These are phyloP conservation scores for Neopipo cinnamomea DNA, from an alignment of 2,113 vertebrate species.

Conservation along the genomic window DNA sequence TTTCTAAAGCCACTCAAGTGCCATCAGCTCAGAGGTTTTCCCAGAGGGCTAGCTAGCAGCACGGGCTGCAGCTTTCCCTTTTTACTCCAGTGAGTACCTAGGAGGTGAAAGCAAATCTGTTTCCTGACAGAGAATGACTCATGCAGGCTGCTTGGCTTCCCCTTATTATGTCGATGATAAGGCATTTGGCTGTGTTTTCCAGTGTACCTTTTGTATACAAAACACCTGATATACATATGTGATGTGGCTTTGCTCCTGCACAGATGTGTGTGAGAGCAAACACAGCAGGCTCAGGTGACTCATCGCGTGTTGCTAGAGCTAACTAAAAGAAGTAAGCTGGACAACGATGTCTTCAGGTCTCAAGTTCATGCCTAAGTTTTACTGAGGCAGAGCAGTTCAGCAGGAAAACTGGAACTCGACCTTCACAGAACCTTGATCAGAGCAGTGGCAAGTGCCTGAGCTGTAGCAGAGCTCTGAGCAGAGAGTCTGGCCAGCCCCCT, in stretches of 20 bases:
- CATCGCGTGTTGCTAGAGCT: background rate
- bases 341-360: background rate
- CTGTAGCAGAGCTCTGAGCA: background rate
- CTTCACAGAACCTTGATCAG: background rate
- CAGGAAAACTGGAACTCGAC: background rate
- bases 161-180: background rate
- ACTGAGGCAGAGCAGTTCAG: background rate
- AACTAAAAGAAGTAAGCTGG: background rate
- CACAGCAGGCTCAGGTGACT: background rate
- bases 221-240: background rate
- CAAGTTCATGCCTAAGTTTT: background rate
- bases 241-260: background rate
- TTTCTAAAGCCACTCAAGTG: constrained; percentile 36
- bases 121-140: background rate
- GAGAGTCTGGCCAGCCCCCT: background rate
- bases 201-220: background rate
- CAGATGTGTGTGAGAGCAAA: background rate
- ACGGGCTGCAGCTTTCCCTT: background rate
- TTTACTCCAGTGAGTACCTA: background rate
- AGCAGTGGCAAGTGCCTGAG: background rate
- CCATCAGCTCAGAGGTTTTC: background rate
- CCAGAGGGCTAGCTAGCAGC: background rate
- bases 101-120: background rate
- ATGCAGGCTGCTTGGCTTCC: background rate
- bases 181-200: background rate